Conservation (phyloP, 1,140 invertebrate species). For the Hydropsyche tenuis region DNA sequence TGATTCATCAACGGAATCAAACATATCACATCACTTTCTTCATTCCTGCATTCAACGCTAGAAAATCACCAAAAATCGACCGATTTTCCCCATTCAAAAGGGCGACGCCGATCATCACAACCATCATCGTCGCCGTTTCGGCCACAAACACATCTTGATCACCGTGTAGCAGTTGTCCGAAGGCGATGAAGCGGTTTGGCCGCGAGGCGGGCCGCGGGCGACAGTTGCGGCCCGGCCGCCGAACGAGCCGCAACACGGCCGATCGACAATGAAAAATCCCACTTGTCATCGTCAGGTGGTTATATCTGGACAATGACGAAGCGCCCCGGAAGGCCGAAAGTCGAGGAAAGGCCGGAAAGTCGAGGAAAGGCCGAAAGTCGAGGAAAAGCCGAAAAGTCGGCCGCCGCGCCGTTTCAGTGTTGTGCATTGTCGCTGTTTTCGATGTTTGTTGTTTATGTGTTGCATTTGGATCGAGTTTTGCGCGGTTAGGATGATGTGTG, state of each 20-base stretch:
- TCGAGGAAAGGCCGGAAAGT: background rate
- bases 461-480: no score
- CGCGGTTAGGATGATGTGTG: no score
- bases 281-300: background rate
- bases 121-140: no score
- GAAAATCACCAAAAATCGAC: no score
- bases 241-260: slow-evolving; percentile 16
- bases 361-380: background rate
- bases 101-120: no score
- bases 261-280: background rate
- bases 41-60: no score
- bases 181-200: slow-evolving; percentile 23
- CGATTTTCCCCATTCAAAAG: no score
- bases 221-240: slow-evolving; percentile 37
- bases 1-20: no score
- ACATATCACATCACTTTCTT: no score
- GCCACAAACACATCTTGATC: background rate
- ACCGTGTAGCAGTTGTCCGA: slow-evolving; percentile 16
- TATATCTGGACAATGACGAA: background rate
- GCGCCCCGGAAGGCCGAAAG: background rate
- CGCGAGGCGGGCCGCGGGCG: slow-evolving; percentile 33
- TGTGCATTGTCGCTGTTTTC: no score
- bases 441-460: no score
- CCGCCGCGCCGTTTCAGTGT: background rate
- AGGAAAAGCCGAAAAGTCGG: background rate